Conservation (phyloP, 2,888 invertebrate genomes). For the Flexamia atlantica region DNA sequence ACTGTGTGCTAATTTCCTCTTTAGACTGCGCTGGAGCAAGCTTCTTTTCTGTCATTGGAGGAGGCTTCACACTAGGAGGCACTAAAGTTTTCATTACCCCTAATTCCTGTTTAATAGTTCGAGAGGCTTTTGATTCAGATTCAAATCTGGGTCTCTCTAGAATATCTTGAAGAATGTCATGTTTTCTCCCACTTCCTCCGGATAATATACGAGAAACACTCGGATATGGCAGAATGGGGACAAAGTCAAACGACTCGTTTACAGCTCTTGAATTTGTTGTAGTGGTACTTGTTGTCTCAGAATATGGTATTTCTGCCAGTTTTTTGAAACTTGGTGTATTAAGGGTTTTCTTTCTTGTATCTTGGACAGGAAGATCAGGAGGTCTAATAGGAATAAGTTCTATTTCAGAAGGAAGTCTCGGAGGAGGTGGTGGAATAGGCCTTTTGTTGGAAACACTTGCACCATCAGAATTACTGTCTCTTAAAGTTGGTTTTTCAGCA, state of each 20-base stretch:
- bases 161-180: conserved; percentile 88
- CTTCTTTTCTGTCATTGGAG: conserved; percentile 74
- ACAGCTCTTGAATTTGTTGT: conserved; percentile 69
- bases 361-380: conserved; percentile 77
- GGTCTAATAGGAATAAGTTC: conserved; percentile 90
- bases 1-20: conserved; percentile 61
- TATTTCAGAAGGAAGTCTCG: conserved; percentile 81
- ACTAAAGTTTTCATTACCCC: conserved; percentile 68
- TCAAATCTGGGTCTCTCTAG: conserved; percentile 77
- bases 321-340: conserved; percentile 86
- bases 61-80: conserved; percentile 73
- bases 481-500: conserved; percentile 91
- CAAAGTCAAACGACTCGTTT: conserved; percentile 77
- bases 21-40: conserved; percentile 61
- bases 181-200: conserved; percentile 89
- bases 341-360: conserved; percentile 83
- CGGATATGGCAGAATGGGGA: conserved; percentile 86
- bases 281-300: conserved; percentile 70
- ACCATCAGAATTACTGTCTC: conserved; percentile 82
- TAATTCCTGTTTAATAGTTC: conserved; percentile 70
- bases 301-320: conserved; percentile 70
- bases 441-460: conserved; percentile 82
- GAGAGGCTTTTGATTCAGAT: conserved; percentile 77
- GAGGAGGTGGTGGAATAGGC: conserved; percentile 90
- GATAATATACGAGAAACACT: conserved; percentile 91